These are phyloP conservation scores for Pipa parva DNA, from an alignment of 2,113 vertebrate genomes.

Conservation along the genomic window DNA sequence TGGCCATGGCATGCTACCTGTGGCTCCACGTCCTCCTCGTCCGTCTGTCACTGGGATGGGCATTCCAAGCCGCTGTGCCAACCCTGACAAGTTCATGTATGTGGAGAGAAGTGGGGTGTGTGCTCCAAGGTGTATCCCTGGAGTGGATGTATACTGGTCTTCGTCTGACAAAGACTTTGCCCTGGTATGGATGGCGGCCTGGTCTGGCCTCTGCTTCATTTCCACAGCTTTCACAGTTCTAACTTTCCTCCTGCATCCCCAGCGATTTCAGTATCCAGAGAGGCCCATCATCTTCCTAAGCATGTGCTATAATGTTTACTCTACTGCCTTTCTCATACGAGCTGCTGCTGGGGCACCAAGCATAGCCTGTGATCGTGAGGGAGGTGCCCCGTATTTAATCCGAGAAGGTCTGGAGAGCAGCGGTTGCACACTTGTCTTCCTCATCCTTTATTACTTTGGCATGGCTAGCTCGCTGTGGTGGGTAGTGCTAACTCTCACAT, in stretches of 20 bases:
- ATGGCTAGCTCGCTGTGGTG: constrained; percentile 98
- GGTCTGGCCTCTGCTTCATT: constrained; percentile 91
- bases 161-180: constrained; percentile 91
- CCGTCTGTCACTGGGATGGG: constrained; percentile 55
- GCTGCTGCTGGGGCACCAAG: constrained; percentile 86
- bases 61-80: constrained; percentile 70
- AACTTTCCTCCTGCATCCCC: constrained; percentile 93
- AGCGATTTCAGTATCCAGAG: constrained; percentile 96
- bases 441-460: constrained; percentile 94
- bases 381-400: constrained; percentile 86
- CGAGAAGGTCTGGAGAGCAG: constrained; percentile 94
- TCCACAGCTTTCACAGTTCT: constrained; percentile 95
- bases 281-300: constrained; percentile 96
- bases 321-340: constrained; percentile 92
- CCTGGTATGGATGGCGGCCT: constrained; percentile 94
- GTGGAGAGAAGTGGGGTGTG: constrained; percentile 90
- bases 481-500: constrained; percentile 93
- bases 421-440: constrained; percentile 93
- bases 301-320: constrained; percentile 98
- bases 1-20: constrained; percentile 80
- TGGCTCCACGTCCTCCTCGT: constrained; percentile 69
- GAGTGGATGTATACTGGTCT: constrained; percentile 93
- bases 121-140: constrained; percentile 81
- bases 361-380: constrained; percentile 90
- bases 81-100: constrained; percentile 91